Conservation (phyloP, 2,113 vertebrate genomes). For the Spea bombifrons region DNA sequence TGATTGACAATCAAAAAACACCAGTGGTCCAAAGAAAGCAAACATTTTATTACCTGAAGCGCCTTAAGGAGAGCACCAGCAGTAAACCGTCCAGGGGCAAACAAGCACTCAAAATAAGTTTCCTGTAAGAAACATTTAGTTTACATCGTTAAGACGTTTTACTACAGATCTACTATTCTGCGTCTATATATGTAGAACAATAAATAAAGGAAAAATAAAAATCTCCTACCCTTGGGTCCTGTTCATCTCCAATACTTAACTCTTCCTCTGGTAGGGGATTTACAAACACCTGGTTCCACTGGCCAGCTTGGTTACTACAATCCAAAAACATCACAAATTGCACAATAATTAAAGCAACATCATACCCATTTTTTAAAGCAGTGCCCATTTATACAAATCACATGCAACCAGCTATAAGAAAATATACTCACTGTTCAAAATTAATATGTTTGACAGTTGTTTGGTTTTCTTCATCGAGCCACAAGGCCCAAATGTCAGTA, state of each 20-base stretch:
- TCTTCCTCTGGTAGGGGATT: slow-evolving; percentile 86
- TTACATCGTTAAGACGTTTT: not conserved
- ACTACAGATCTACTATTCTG: not conserved
- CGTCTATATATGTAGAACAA: too few relatives aligned
- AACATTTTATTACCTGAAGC: slow-evolving; percentile 70
- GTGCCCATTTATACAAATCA: not conserved
- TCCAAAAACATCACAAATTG: slow-evolving; percentile 1
- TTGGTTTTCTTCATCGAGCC: slow-evolving; percentile 86
- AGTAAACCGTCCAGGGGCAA: slow-evolving; percentile 77
- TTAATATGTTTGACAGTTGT: slow-evolving; percentile 87
- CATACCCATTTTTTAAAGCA: not conserved
- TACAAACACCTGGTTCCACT: slow-evolving; percentile 94
- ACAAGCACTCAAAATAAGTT: slow-evolving; percentile 80
- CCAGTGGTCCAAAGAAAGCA: too few relatives aligned
- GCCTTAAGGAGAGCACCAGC: slow-evolving; percentile 83
- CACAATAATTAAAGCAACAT: too few relatives aligned
- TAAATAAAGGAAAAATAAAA: too few relatives aligned
- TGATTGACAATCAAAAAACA: too few relatives aligned
- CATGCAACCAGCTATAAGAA: not conserved
- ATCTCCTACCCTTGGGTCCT: slow-evolving; percentile 84
- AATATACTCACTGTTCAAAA: slow-evolving; percentile 82
- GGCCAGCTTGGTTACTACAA: slow-evolving; percentile 78
- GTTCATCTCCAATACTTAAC: slow-evolving; percentile 76
- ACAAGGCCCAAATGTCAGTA: slow-evolving; percentile 87
- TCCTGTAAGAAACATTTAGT: slow-evolving; percentile 66